phyloP scores from a whole-genome alignment of 2,797 vertebrate species.

The Rhinatrema bivittatum region DNA sequence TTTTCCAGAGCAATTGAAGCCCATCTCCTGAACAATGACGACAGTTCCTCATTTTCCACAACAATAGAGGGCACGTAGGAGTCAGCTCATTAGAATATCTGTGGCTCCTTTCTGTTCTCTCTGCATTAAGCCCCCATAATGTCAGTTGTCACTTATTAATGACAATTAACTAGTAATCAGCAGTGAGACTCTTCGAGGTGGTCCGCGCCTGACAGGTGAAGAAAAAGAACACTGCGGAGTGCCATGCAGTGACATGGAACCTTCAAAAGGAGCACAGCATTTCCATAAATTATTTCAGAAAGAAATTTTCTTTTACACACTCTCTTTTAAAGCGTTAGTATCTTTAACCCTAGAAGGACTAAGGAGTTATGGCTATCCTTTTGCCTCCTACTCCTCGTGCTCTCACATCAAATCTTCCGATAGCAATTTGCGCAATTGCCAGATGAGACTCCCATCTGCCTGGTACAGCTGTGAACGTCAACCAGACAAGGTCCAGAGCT shows the following conservation, averaged over 20 bases:
- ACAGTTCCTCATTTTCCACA: constrained; percentile 73
- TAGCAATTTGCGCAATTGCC: no score
- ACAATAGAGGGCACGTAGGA: constrained; percentile 72
- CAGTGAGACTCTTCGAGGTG: constrained; percentile 69
- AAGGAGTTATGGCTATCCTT: constrained; percentile 26
- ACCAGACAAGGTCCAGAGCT: no score
- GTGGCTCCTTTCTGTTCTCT: constrained; percentile 68
- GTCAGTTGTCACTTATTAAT: constrained; percentile 82
- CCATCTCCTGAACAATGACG: constrained; percentile 69
- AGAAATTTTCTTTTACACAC: constrained; percentile 62
- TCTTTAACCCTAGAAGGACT: constrained; percentile 67
- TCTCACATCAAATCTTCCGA: constrained; percentile 12
- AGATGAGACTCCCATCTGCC: no score
- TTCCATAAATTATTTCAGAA: constrained; percentile 71
- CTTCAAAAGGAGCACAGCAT: constrained; percentile 65
- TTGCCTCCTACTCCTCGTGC: constrained; percentile 8
- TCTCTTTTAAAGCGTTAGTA: constrained; percentile 53
- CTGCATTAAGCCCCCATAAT: constrained; percentile 70
- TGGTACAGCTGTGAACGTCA: no score
- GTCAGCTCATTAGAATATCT: constrained; percentile 80
- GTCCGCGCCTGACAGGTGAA: constrained; percentile 72
- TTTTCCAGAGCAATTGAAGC: constrained; percentile 66
- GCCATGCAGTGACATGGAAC: constrained; percentile 64
- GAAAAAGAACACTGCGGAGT: constrained; percentile 62
- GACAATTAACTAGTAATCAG: constrained; percentile 81